phyloP scores from a whole-genome alignment of 2,797 vertebrate species.

The Glossophaga mutica region DNA sequence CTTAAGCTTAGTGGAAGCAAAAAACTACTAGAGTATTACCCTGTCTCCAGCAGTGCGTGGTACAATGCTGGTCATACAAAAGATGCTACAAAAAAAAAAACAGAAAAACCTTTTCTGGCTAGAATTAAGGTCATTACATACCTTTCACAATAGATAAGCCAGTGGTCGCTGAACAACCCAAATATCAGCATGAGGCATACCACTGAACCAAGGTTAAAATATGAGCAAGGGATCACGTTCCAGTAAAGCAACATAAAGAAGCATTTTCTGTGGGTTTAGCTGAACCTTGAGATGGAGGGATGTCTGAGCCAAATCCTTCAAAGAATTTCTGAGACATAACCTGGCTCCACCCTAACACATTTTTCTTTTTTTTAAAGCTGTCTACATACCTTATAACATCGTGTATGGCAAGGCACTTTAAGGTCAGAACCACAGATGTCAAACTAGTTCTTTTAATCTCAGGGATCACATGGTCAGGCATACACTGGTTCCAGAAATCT shows the following conservation, averaged over 20 bases:
- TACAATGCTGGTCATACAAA: neutral
- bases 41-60: neutral
- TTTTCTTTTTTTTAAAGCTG: neutral
- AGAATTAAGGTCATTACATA: neutral
- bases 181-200: neutral
- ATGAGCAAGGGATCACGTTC: neutral
- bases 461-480: slow-evolving; percentile 95
- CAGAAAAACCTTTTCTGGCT: neutral
- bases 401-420: slow-evolving; percentile 96
- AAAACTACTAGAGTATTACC: neutral
- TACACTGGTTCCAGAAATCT: slow-evolving; percentile 96
- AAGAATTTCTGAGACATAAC: neutral
- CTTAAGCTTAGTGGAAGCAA: slow-evolving; percentile 14
- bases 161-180: neutral
- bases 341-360: neutral
- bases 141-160: slow-evolving; percentile 15
- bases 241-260: slow-evolving; percentile 22
- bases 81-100: neutral
- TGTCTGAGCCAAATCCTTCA: neutral
- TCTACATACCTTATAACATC: slow-evolving; percentile 93
- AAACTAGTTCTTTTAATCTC: slow-evolving; percentile 96
- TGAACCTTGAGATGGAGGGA: neutral
- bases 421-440: slow-evolving; percentile 93
- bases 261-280: neutral
- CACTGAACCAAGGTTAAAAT: slow-evolving; percentile 18